A percentile compares a stretch with the other conserved stretches of the same genome.
Conservation (phyloP, 2,888 invertebrate species). For the Chaetogeoica ovagalla region DNA sequence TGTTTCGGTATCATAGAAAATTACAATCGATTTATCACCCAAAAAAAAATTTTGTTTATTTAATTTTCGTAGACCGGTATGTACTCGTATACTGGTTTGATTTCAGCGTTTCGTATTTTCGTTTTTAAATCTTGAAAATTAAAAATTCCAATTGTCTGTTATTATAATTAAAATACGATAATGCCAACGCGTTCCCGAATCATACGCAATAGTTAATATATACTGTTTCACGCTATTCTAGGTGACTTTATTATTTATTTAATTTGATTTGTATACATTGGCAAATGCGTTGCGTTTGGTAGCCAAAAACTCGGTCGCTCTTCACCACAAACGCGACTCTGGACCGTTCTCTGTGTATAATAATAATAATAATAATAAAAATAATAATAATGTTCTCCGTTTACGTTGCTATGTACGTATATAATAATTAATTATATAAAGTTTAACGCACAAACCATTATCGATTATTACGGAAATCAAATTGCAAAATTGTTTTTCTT, state of each 20-base stretch:
- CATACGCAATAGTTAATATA: neutral
- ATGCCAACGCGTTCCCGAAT: conserved; percentile 1
- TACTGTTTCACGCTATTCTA: neutral
- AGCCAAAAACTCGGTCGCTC: conserved; percentile 7
- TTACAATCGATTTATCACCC: too few species aligned
- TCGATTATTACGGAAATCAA: neutral
- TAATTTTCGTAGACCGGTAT: too few species aligned
- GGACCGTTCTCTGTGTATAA: neutral
- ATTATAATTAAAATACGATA: neutral
- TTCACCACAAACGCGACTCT: neutral
- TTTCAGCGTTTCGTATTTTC: too few species aligned
- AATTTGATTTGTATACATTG: conserved; percentile 7
- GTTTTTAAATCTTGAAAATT: too few species aligned
- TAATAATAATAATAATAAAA: neutral
- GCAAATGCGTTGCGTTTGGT: neutral
- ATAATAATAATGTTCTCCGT: neutral
- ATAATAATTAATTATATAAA: neutral
- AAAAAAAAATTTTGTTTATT: too few species aligned
- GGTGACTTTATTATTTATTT: conserved; percentile 17
- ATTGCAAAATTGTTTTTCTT: too few species aligned
- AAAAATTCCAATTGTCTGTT: too few species aligned
- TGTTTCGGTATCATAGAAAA: too few species aligned
- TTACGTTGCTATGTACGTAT: neutral
- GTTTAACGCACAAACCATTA: neutral
- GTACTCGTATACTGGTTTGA: too few species aligned